phyloP scores from a whole-genome alignment of 2,797 vertebrate species.

The Pipistrellus kuhlii region DNA sequence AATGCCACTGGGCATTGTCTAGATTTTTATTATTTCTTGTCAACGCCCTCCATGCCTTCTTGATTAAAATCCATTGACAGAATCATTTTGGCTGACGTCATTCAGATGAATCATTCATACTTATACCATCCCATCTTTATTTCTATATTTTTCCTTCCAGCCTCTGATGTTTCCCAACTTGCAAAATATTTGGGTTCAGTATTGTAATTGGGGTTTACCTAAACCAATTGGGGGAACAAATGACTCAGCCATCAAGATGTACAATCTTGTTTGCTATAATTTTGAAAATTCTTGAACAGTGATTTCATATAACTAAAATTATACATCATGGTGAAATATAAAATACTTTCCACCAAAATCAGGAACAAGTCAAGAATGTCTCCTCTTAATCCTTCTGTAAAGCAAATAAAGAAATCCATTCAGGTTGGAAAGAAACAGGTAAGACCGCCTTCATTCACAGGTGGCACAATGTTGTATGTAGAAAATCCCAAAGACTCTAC shows the following conservation, averaged over 20 bases:
- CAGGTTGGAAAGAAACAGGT: background rate
- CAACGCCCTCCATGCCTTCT: background rate
- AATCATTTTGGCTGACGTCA: background rate
- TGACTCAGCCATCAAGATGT: background rate
- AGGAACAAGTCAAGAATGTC: background rate
- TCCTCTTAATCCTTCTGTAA: background rate
- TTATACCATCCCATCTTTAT: background rate
- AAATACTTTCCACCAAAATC: background rate
- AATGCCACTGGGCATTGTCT: conserved; percentile 33
- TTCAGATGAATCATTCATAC: background rate
- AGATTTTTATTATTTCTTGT: conserved; percentile 52
- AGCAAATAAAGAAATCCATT: background rate
- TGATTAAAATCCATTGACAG: conserved; percentile 32
- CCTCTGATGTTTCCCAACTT: conserved; percentile 19
- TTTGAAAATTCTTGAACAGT: conserved; percentile 39
- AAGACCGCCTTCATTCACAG: conserved; percentile 15
- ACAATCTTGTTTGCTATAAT: background rate
- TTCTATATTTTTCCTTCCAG: background rate
- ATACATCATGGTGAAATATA: conserved; percentile 2
- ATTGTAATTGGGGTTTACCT: background rate
- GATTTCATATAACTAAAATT: conserved; percentile 28
- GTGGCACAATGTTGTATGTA: background rate
- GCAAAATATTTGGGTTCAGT: conserved; percentile 27
- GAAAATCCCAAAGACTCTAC: conserved; percentile 43
- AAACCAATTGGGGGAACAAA: conserved; percentile 19